These are phyloP conservation scores for Otis tarda DNA, from an alignment of 2,113 vertebrate genomes.

Conservation along the genomic window DNA sequence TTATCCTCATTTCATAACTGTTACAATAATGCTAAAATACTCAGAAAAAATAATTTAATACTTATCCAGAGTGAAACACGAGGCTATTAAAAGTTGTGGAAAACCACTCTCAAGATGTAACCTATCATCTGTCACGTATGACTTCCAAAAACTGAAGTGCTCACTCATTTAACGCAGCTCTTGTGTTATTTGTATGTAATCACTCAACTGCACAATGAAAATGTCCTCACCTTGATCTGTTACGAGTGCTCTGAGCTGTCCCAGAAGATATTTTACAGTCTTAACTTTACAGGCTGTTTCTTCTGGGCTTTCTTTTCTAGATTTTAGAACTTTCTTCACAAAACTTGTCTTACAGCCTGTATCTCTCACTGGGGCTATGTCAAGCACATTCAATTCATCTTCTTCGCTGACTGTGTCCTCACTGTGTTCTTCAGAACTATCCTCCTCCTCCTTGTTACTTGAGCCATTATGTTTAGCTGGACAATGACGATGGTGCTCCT, in stretches of 20 bases:
- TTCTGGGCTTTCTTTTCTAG: constrained; percentile 59
- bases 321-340: constrained; percentile 53
- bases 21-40: neutral
- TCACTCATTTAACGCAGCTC: neutral
- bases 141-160: neutral
- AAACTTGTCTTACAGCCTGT: constrained; percentile 57
- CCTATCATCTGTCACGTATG: neutral
- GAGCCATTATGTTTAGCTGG: neutral
- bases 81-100: neutral
- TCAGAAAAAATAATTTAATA: neutral
- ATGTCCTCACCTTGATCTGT: constrained; percentile 79
- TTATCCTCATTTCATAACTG: neutral
- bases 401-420: constrained; percentile 62
- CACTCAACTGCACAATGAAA: neutral
- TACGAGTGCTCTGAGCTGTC: constrained; percentile 83
- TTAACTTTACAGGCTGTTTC: constrained; percentile 70
- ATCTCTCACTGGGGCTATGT: constrained; percentile 73
- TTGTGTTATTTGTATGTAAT: neutral
- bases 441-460: constrained; percentile 36
- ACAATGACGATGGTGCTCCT: neutral
- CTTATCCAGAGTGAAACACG: neutral
- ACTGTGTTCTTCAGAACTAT: constrained; percentile 34
- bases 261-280: constrained; percentile 79
- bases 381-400: constrained; percentile 55
- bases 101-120: neutral